Conservation (phyloP, 2,797 vertebrate species). For the Florisuga fusca region DNA sequence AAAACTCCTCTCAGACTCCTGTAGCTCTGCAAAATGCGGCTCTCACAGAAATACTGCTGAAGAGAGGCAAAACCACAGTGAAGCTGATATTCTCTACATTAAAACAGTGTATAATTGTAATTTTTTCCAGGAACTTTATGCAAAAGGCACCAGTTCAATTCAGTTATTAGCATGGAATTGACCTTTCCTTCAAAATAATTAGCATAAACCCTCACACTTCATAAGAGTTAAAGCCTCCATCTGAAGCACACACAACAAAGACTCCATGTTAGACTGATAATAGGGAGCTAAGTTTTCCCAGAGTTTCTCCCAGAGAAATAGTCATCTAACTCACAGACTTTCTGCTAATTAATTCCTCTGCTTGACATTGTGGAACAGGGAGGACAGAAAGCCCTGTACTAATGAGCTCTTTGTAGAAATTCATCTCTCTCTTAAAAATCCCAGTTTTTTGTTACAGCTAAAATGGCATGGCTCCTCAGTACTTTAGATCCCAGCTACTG, state of each 20-base stretch:
- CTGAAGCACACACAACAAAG: neutral
- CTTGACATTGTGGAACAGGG: neutral
- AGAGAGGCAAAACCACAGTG: neutral
- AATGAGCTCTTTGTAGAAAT: neutral
- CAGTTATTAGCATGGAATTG: conserved; percentile 15
- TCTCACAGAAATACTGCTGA: neutral
- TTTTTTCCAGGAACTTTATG: neutral
- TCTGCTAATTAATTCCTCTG: conserved; percentile 23
- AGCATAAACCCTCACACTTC: neutral
- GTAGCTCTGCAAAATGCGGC: neutral
- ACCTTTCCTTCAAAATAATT: conserved; percentile 41
- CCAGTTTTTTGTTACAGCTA: neutral
- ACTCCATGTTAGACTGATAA: neutral
- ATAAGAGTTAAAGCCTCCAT: neutral
- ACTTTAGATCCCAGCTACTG: neutral
- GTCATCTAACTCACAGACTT: neutral
- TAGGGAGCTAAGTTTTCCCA: neutral
- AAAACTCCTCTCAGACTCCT: neutral
- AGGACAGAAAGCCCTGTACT: neutral
- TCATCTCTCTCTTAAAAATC: neutral
- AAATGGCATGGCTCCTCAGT: neutral
- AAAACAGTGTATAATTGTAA: neutral
- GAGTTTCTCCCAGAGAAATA: neutral
- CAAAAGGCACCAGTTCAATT: neutral
- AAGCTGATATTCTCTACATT: neutral